Evolutionary conservation across 1,140 invertebrate genomes (phyloP), one percentile per base, ranked within the genome.

Genomic region (Diabrotica virgifera): DNA sequence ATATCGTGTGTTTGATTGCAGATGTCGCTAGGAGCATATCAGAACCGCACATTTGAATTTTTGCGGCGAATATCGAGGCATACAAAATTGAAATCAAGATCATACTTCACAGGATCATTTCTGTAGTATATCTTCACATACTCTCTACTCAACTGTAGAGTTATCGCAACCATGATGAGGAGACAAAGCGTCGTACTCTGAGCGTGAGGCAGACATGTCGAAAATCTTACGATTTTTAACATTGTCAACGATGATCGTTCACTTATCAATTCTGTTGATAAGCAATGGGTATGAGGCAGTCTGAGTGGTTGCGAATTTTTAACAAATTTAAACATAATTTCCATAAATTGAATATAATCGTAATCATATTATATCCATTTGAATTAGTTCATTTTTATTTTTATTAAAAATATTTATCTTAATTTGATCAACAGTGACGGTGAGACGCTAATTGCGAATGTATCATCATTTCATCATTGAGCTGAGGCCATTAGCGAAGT

Each of bases 21-120:
- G 40, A 46, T 46, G 40, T 3, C 40, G 5, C 40, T 8, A 5
- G 8, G 4, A 10, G n/a, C 40, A n/a, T 46, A 8, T 3, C n/a
- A 8, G 4, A 6, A 8, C 0, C 2, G 3, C n/a, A 46, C 3
- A 10, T 46, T 46, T n/a, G 8, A 5, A 3, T 0, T 2, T 10
- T 46, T 8, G 4, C 6, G 8, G 8, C 6, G 0, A 46, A 6
- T 46, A 46, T 46, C 0, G 40, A 46, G 40, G 4, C 4, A 10
- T 46, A 10, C n/a, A 5, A 2, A 3, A 5, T 5, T 0, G 5
- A 38, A 3, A 0, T 60, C 70, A 82, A 82, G 81, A 82, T 79
- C 80, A 79, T 82, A 79, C 81, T 82, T 81, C 80, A 80, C 80
- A 82, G 81, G 81, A 82, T 82, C 80, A 81, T 80, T 82, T 82